Evolutionary conservation across 1,140 invertebrate genomes (phyloP).

Genomic region (Gryon sp.): DNA sequence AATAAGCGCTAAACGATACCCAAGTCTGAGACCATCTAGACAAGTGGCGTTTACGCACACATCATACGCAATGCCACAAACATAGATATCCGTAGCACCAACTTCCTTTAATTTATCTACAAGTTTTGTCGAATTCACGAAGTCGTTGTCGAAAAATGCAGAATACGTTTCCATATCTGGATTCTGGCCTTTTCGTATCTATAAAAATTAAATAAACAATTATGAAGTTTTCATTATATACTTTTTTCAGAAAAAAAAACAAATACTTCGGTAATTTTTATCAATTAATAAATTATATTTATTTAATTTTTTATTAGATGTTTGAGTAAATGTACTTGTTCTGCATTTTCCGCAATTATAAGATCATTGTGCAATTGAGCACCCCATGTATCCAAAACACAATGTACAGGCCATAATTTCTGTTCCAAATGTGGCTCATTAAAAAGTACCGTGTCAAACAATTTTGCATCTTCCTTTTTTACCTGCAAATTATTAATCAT

Average conservation of each 20-base stretch:
- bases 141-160: constrained; percentile 89
- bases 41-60: constrained; percentile 88
- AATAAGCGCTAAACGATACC: constrained; percentile 85
- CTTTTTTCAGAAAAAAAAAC: no score
- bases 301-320: no score
- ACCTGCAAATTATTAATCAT: constrained; percentile 72
- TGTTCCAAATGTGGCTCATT: constrained; percentile 82
- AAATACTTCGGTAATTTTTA: no score
- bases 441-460: constrained; percentile 87
- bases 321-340: constrained; percentile 69
- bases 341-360: constrained; percentile 77
- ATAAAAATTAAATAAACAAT: constrained; percentile 65
- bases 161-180: constrained; percentile 89
- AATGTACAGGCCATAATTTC: constrained; percentile 89
- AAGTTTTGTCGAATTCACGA: constrained; percentile 83
- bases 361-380: constrained; percentile 87
- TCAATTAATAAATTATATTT: constrained; percentile 3
- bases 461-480: constrained; percentile 80
- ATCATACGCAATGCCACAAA: constrained; percentile 90
- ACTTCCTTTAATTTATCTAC: constrained; percentile 81
- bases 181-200: constrained; percentile 87
- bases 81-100: constrained; percentile 86
- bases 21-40: constrained; percentile 82
- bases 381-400: constrained; percentile 87
- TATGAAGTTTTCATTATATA: no score